Evolutionary conservation across 2,113 vertebrate genomes (phyloP).

Genomic region (Leptobrachium ailaonicum): DNA sequence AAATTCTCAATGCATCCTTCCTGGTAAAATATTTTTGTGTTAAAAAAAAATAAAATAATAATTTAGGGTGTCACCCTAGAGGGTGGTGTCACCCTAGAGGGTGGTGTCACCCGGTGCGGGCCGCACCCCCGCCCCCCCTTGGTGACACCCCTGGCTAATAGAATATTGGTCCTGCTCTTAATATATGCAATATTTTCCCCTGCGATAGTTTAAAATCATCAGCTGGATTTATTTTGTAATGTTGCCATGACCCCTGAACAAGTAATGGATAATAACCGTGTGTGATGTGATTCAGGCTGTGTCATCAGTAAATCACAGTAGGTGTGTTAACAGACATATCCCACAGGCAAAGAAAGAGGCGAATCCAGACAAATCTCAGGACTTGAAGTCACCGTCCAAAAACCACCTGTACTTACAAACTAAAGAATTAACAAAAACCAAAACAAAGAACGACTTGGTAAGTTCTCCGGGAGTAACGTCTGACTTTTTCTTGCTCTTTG

Average conservation of each 20-base stretch:
- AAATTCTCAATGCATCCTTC: too few species aligned
- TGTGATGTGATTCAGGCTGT: conserved; percentile 33
- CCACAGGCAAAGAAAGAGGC: conserved; percentile 9
- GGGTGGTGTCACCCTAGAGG: too few species aligned
- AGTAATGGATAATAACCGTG: conserved; percentile 20
- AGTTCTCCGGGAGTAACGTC: too few species aligned
- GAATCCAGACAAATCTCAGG: neutral
- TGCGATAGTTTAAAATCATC: conserved; percentile 20
- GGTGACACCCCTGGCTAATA: too few species aligned
- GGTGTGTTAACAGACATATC: conserved; percentile 29
- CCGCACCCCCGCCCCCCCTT: too few species aligned
- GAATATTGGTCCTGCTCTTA: too few species aligned
- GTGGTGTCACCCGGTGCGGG: too few species aligned
- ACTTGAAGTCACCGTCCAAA: neutral
- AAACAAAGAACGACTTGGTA: too few species aligned
- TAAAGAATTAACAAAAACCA: neutral
- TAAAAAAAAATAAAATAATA: too few species aligned
- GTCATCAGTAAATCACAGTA: conserved; percentile 29
- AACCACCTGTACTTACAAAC: neutral
- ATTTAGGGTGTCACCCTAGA: too few species aligned
- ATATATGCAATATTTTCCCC: neutral
- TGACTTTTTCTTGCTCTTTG: too few species aligned
- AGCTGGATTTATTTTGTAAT: conserved; percentile 26
- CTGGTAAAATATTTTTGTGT: too few species aligned
- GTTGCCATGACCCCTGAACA: conserved; percentile 24